Percentiles rank a stretch among this genome's conserved stretches.
These are phyloP conservation scores for Tachycineta bicolor DNA, from an alignment of 2,113 vertebrate genomes.

Conservation along the genomic window DNA sequence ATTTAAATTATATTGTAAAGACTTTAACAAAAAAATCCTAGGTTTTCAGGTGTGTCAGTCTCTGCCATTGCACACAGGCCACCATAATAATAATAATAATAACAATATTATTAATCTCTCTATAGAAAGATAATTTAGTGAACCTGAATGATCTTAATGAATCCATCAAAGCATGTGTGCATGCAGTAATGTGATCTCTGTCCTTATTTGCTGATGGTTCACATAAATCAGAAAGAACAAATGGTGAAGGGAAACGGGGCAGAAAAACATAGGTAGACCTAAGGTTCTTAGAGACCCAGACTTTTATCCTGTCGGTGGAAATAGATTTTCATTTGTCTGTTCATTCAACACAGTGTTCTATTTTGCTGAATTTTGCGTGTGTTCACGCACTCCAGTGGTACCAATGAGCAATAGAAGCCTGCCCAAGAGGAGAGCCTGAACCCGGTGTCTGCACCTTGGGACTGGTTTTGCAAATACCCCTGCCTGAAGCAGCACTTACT, in stretches of 20 bases:
- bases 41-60: not conserved
- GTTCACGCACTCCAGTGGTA: not conserved
- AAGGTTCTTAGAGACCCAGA: not conserved
- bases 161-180: not conserved
- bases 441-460: not conserved
- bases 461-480: not conserved
- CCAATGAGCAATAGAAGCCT: not conserved
- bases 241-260: not conserved
- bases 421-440: not conserved
- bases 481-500: not conserved
- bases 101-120: not conserved
- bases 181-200: not conserved
- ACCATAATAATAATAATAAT: not conserved
- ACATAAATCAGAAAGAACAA: not conserved
- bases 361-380: not conserved
- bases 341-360: not conserved
- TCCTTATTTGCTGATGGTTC: not conserved
- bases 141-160: not conserved
- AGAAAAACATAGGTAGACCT: not conserved
- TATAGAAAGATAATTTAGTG: not conserved
- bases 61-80: not conserved
- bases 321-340: not conserved
- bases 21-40: not conserved
- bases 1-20: not conserved
- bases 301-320: not conserved